These are phyloP conservation scores for Drosophila nikananu DNA, from an alignment of 1,140 invertebrate genomes.

Conservation along the genomic window DNA sequence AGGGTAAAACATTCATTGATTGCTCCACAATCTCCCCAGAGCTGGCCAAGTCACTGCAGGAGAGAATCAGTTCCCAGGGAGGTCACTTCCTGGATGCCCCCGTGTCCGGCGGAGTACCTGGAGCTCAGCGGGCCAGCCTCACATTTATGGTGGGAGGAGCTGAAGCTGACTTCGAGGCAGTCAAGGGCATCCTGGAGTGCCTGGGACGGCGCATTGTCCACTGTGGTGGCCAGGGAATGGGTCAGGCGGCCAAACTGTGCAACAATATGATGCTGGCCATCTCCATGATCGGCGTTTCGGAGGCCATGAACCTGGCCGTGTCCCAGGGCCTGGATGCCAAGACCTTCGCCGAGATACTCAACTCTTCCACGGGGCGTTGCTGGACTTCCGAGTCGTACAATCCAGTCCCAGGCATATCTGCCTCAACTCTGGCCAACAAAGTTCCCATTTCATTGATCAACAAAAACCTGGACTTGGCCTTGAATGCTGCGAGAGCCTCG, in stretches of 20 bases:
- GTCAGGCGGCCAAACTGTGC: slow-evolving; percentile 97
- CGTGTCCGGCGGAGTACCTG: slow-evolving; percentile 98
- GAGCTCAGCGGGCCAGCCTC: slow-evolving; percentile 94
- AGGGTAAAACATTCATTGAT: slow-evolving; percentile 92
- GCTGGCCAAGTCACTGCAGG: slow-evolving; percentile 89
- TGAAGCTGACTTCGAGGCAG: slow-evolving; percentile 89
- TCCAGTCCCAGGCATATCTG: slow-evolving; percentile 96
- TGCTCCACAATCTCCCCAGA: slow-evolving; percentile 97
- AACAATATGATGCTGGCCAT: slow-evolving; percentile 98
- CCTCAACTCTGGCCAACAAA: slow-evolving; percentile 93
- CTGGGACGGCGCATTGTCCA: slow-evolving; percentile 97
- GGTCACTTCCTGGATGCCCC: slow-evolving; percentile 97
- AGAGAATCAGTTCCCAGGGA: slow-evolving; percentile 88
- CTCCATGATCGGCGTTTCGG: slow-evolving; percentile 95
- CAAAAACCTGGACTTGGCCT: slow-evolving; percentile 97
- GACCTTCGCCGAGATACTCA: slow-evolving; percentile 94
- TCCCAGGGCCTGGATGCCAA: slow-evolving; percentile 96
- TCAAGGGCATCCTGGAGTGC: slow-evolving; percentile 90
- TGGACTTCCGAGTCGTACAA: slow-evolving; percentile 99
- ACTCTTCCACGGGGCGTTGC: slow-evolving; percentile 96
- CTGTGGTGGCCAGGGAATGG: slow-evolving; percentile 95
- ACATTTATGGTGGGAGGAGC: slow-evolving; percentile 98
- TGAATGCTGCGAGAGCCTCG: slow-evolving; percentile 91
- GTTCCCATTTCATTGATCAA: slow-evolving; percentile 93
- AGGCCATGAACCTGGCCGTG: slow-evolving; percentile 96